phyloP scores from a whole-genome alignment of 1,140 invertebrate genomes.

The Drosophila kanapiae region DNA sequence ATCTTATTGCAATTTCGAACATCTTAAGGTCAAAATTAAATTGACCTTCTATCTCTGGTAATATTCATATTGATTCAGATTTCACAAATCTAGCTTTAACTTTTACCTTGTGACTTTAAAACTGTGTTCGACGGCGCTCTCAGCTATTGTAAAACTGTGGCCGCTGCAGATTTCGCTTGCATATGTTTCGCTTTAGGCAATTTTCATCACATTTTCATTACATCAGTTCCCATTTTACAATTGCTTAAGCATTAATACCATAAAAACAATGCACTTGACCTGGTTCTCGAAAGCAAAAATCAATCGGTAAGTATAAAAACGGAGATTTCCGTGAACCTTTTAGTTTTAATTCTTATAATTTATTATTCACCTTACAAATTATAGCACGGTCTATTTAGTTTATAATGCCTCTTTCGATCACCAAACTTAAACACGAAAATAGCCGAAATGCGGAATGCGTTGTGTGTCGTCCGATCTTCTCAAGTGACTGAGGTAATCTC shows the following conservation, averaged over 20 bases:
- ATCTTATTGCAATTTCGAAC: no score
- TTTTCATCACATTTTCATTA: slow-evolving; percentile 54
- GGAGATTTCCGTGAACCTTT: background rate
- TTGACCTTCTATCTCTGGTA: background rate
- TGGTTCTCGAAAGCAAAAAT: slow-evolving; percentile 9
- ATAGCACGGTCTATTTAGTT: slow-evolving; percentile 28
- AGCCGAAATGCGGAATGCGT: slow-evolving; percentile 61
- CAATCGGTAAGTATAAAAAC: background rate
- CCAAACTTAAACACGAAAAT: slow-evolving; percentile 66
- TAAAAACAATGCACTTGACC: slow-evolving; percentile 69
- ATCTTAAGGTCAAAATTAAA: background rate
- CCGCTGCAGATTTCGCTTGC: slow-evolving; percentile 40
- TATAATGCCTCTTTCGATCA: slow-evolving; percentile 14
- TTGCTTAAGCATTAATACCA: slow-evolving; percentile 22
- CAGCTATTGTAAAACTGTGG: slow-evolving; percentile 40
- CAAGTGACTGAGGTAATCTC: slow-evolving; percentile 59
- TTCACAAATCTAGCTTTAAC: background rate
- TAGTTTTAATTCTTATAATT: background rate
- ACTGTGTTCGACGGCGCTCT: background rate
- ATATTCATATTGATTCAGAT: background rate
- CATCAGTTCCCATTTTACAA: slow-evolving; percentile 25
- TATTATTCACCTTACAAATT: slow-evolving; percentile 9
- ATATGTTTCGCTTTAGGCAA: slow-evolving; percentile 56
- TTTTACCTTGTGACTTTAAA: background rate
- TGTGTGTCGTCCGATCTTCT: slow-evolving; percentile 50